Evolutionary conservation across 2,888 invertebrate species (phyloP), one percentile per base, ranked within the genome.

Genomic region (Hydropsyche betteni): DNA sequence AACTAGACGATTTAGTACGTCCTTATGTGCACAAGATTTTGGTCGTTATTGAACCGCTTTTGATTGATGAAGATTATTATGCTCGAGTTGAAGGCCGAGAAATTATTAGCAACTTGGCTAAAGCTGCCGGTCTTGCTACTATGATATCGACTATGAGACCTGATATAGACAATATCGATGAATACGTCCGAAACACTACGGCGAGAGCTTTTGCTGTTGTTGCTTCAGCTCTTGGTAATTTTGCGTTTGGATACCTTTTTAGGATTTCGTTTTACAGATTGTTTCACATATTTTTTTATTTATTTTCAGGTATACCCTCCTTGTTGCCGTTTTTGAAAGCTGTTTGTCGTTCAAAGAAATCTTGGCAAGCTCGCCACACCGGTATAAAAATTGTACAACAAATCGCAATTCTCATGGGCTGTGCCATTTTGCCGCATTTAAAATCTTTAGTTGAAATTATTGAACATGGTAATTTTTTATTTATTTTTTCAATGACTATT

Each of bases 111-210:
- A 99, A 99, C 86, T 88, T 99, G 83, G 99, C 99, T 0, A 99
- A 99, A 87, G 99, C 99, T 0, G 99, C 99, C 3, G 99, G 99
- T 75, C 87, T 99, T 75, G 99, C 99, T 4, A 99, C 99, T 12
- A 99, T 99, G 99, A 99, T 99, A 82, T 99, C 99, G 4, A 99
- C 99, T 0, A 99, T 99, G 99, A 90, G 99, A 83, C 99, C 99
- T 0, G 99, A 99, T 87, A 99, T 99, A 81, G 99, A 99, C 86
- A 99, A 99, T 84, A 98, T 98, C 81, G 99, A 99, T 85, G 98
- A 99, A 86, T 99, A 99, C 83, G 99, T 99, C 53, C 91, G 99
- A 83, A 99, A 99, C 85, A 99, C 99, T 0, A 99, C 99, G 0
- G 99, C 99, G 5, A 90, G 99, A 82, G 99, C 99, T 0, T 99